phyloP scores from a whole-genome alignment of 2,797 vertebrate species.

The Anguilla pacifica region DNA sequence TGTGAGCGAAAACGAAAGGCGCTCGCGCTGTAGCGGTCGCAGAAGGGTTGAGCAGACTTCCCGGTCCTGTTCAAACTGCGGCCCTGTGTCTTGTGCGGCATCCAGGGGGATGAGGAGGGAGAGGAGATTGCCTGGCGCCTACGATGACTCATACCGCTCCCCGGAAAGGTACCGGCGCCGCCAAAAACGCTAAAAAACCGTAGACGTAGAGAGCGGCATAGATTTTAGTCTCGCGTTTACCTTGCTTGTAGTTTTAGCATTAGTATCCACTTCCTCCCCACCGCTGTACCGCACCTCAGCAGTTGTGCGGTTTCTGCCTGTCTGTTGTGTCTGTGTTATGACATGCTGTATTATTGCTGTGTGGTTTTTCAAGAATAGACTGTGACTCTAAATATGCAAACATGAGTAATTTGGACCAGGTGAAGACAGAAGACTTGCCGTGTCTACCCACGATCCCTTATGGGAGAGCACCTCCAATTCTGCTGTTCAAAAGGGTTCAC shows the following conservation, averaged over 20 bases:
- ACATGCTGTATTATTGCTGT: background rate
- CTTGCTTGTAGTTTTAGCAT: background rate
- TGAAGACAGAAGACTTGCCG: background rate
- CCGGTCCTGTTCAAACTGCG: conserved; percentile 26
- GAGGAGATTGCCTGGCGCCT: conserved; percentile 67
- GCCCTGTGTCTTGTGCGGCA: conserved; percentile 6
- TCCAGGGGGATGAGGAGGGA: conserved; percentile 72
- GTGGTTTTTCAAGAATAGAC: background rate
- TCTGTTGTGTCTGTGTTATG: background rate
- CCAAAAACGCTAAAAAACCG: background rate
- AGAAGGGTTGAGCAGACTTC: conserved; percentile 37
- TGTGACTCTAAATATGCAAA: background rate
- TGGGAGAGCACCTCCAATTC: background rate
- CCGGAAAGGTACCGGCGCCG: conserved; percentile 69
- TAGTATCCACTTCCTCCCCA: background rate
- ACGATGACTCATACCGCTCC: conserved; percentile 64
- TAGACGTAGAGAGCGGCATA: conserved; percentile 44
- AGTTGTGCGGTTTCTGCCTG: background rate
- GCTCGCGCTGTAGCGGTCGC: conserved; percentile 12
- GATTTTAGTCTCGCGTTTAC: background rate
- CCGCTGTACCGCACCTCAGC: background rate
- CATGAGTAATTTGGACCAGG: background rate
- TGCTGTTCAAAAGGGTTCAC: no score
- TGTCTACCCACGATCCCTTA: background rate
- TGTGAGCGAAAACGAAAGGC: conserved; percentile 33